A percentile compares a stretch with the other conserved stretches of the same genome.
Conservation (phyloP, 2,888 invertebrate genomes). For the Alcis repandata region DNA sequence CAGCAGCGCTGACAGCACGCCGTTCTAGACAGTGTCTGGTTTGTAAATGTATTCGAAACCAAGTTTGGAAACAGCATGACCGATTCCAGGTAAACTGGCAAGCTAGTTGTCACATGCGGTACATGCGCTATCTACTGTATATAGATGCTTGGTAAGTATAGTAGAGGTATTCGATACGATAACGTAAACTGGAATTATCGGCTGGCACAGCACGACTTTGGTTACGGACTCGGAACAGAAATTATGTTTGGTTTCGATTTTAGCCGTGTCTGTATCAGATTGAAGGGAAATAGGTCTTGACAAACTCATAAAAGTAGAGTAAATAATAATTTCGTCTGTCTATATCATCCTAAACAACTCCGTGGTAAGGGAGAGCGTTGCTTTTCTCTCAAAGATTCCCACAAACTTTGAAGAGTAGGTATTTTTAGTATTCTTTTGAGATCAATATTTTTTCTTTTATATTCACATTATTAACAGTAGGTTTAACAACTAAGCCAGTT, state of each 20-base stretch:
- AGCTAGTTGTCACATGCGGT: constrained; percentile 34
- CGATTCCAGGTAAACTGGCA: constrained; percentile 29
- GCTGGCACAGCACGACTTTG: constrained; percentile 15
- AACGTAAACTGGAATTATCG: constrained; percentile 36
- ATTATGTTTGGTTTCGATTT: constrained; percentile 11
- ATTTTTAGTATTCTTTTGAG: neutral
- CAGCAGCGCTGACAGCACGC: constrained; percentile 1
- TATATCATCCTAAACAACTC: too few species aligned
- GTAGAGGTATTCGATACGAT: constrained; percentile 42
- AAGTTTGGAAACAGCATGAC: constrained; percentile 23
- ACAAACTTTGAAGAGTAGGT: neutral
- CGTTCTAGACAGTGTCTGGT: constrained; percentile 14
- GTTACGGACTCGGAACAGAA: constrained; percentile 23
- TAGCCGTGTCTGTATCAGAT: constrained; percentile 17
- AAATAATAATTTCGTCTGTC: too few species aligned
- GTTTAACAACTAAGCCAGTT: neutral
- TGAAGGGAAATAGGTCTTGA: neutral
- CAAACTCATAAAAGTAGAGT: too few species aligned
- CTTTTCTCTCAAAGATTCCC: too few species aligned
- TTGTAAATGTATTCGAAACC: constrained; percentile 22
- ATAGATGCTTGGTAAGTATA: neutral
- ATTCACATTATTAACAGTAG: neutral
- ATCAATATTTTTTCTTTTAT: neutral
- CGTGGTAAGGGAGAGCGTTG: too few species aligned
- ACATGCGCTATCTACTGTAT: constrained; percentile 47